phyloP scores from a whole-genome alignment of 2,888 invertebrate species.

The Pollenia griseotomentosa region DNA sequence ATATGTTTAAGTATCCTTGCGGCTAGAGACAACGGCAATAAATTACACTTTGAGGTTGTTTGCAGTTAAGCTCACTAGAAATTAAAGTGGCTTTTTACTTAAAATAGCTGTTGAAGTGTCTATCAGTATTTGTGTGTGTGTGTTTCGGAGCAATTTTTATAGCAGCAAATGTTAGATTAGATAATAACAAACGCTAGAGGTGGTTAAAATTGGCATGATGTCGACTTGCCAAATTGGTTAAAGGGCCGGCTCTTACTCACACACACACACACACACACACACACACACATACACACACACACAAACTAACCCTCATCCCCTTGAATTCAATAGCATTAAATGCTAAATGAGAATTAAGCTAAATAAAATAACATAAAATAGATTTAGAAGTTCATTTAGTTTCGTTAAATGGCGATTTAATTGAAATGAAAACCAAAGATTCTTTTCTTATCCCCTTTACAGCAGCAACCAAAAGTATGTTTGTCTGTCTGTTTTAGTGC shows the following conservation, averaged over 20 bases:
- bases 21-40: slow-evolving; percentile 69
- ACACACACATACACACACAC: background rate
- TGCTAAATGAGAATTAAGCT: background rate
- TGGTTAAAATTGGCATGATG: slow-evolving; percentile 71
- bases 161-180: slow-evolving; percentile 53
- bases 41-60: slow-evolving; percentile 71
- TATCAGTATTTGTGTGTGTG: background rate
- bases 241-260: background rate
- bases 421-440: slow-evolving; percentile 73
- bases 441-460: slow-evolving; percentile 63
- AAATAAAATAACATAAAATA: slow-evolving; percentile 64
- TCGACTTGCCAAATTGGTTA: slow-evolving; percentile 72
- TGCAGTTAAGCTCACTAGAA: slow-evolving; percentile 69
- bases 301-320: background rate
- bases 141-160: slow-evolving; percentile 24
- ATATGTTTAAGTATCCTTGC: slow-evolving; percentile 72
- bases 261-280: background rate
- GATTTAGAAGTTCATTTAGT: slow-evolving; percentile 70
- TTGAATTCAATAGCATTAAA: background rate
- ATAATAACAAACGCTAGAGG: slow-evolving; percentile 70
- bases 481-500: background rate
- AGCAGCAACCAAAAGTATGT: slow-evolving; percentile 4
- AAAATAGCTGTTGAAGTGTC: slow-evolving; percentile 39
- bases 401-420: slow-evolving; percentile 73
- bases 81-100: slow-evolving; percentile 62